Evolutionary conservation across 2,888 invertebrate genomes (phyloP).

Genomic region (Emmelina monodactyla): DNA sequence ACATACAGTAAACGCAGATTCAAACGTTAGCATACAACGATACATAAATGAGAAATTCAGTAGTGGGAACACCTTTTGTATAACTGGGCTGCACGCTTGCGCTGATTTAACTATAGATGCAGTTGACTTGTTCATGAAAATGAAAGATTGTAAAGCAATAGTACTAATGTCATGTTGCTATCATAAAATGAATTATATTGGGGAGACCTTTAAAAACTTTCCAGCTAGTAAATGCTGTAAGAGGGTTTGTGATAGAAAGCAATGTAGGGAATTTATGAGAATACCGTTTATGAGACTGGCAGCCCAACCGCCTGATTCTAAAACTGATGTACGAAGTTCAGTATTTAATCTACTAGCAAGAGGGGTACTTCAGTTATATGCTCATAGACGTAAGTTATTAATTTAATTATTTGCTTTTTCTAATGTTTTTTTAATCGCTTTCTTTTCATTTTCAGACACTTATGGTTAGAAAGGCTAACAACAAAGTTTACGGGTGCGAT

Average conservation of each 20-base stretch:
- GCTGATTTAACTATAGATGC: slow-evolving; percentile 77
- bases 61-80: slow-evolving; percentile 30
- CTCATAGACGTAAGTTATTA: slow-evolving; percentile 63
- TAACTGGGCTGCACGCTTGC: slow-evolving; percentile 77
- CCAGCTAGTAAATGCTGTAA: slow-evolving; percentile 68
- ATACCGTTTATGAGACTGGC: slow-evolving; percentile 76
- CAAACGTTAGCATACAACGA: slow-evolving; percentile 42
- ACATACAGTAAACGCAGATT: slow-evolving; percentile 63
- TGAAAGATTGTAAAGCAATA: slow-evolving; percentile 61
- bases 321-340: slow-evolving; percentile 54
- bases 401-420: no score
- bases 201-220: slow-evolving; percentile 66
- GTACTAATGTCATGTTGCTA: slow-evolving; percentile 83
- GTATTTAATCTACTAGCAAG: slow-evolving; percentile 65
- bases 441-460: no score
- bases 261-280: slow-evolving; percentile 51
- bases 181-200: slow-evolving; percentile 66
- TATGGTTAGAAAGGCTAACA: no score
- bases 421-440: no score
- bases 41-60: slow-evolving; percentile 42
- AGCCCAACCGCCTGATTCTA: slow-evolving; percentile 70
- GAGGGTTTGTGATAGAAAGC: slow-evolving; percentile 27
- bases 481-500: no score
- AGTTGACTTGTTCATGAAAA: slow-evolving; percentile 69
- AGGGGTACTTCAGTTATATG: slow-evolving; percentile 70